Percentiles rank a stretch among this genome's conserved stretches.
phyloP scores from a whole-genome alignment of 2,797 vertebrate genomes.

The Gallinago nigripennis region DNA sequence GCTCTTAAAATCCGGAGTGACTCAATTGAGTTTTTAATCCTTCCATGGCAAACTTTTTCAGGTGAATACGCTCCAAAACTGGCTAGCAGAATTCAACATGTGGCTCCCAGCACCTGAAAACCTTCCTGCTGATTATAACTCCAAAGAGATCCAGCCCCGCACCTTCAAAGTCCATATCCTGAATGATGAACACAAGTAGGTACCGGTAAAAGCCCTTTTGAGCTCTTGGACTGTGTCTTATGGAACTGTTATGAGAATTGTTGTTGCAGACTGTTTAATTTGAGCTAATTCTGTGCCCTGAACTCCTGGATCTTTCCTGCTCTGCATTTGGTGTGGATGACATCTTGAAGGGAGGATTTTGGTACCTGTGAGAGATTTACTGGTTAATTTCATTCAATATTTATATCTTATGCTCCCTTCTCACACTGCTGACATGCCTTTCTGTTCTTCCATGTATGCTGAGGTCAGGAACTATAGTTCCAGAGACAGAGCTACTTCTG shows the following conservation, averaged over 20 bases:
- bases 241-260: background rate
- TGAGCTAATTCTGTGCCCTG: background rate
- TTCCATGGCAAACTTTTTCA: conserved; percentile 60
- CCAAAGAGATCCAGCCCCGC: conserved; percentile 82
- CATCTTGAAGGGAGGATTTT: background rate
- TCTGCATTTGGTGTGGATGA: background rate
- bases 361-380: background rate
- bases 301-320: background rate
- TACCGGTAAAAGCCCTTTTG: conserved; percentile 7
- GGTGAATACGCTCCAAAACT: conserved; percentile 99
- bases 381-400: background rate
- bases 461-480: background rate
- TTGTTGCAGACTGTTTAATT: background rate
- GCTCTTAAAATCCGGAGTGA: background rate
- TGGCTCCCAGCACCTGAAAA: conserved; percentile 93
- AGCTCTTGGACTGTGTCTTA: background rate
- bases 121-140: conserved; percentile 86
- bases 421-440: background rate
- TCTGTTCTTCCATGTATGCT: background rate
- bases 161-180: conserved; percentile 95
- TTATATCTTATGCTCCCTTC: background rate
- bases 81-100: conserved; percentile 97
- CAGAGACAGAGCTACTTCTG: background rate
- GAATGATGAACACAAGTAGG: conserved; percentile 98
- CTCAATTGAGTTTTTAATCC: background rate